phyloP scores from a whole-genome alignment of 23 tunicate genomes.

The Ascidia mentula region DNA sequence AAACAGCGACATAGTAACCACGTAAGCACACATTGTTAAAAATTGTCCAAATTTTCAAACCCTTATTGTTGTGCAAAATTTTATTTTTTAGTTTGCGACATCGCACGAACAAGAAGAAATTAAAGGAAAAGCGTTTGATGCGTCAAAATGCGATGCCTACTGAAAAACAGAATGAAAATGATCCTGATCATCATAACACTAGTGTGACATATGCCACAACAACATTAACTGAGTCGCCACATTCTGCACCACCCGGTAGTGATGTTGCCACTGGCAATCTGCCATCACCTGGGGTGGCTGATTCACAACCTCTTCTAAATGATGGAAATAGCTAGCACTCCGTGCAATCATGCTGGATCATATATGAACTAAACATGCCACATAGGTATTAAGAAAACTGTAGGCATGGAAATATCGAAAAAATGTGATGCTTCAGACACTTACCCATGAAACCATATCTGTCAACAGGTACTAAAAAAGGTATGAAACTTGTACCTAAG shows the following conservation, averaged over 20 bases:
- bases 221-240: neutral
- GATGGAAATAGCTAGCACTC: neutral
- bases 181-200: too few species aligned
- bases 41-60: too few species aligned
- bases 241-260: neutral
- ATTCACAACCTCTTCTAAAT: neutral
- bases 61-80: too few species aligned
- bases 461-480: too few species aligned
- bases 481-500: too few species aligned
- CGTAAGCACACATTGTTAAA: conserved; percentile 1
- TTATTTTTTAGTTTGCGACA: neutral
- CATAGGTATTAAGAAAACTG: too few species aligned
- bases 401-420: too few species aligned
- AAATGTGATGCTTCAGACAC: too few species aligned
- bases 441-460: too few species aligned
- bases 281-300: neutral
- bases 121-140: neutral
- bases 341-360: too few species aligned
- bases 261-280: neutral
- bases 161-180: neutral
- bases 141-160: neutral
- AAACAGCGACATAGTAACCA: neutral
- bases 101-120: neutral
- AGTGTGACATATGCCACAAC: conserved; percentile 1
- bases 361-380: too few species aligned